A percentile compares a stretch with the other conserved stretches of the same genome.
These are phyloP conservation scores for Serrognathus titanus DNA, from an alignment of 2,888 invertebrate species.

Conservation along the genomic window DNA sequence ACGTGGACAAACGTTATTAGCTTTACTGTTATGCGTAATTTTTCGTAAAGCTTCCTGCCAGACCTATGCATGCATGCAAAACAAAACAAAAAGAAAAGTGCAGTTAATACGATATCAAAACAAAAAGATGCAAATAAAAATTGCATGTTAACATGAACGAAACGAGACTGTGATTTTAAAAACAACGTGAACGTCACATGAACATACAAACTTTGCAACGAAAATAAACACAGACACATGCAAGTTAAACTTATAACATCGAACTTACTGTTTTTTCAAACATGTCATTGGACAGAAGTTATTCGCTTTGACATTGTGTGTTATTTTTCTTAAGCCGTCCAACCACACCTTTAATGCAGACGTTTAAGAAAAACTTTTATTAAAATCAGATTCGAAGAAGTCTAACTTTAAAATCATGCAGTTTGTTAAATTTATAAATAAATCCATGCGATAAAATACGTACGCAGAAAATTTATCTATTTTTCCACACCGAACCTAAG, in stretches of 20 bases:
- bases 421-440: slow-evolving; percentile 10
- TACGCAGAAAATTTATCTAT: background rate
- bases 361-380: slow-evolving; percentile 12
- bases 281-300: slow-evolving; percentile 99
- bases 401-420: slow-evolving; percentile 11
- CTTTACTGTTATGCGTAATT: slow-evolving; percentile 95
- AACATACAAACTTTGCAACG: slow-evolving; percentile 10
- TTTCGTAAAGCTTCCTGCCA: slow-evolving; percentile 89
- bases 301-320: slow-evolving; percentile 98
- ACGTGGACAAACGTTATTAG: slow-evolving; percentile 91
- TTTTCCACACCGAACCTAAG: background rate
- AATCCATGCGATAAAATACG: slow-evolving; percentile 8
- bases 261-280: slow-evolving; percentile 98
- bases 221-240: slow-evolving; percentile 22
- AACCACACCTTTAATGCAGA: slow-evolving; percentile 81
- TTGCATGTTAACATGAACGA: background rate
- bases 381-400: background rate
- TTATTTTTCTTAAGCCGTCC: slow-evolving; percentile 88
- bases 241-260: slow-evolving; percentile 24
- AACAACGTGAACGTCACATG: slow-evolving; percentile 8
- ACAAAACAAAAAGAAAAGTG: slow-evolving; percentile 21
- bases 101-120: slow-evolving; percentile 11
- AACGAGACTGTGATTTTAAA: background rate
- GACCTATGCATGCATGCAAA: slow-evolving; percentile 59
- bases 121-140: slow-evolving; percentile 5